Conservation (phyloP, 2,888 invertebrate genomes). For the Urechis unicinctus region DNA sequence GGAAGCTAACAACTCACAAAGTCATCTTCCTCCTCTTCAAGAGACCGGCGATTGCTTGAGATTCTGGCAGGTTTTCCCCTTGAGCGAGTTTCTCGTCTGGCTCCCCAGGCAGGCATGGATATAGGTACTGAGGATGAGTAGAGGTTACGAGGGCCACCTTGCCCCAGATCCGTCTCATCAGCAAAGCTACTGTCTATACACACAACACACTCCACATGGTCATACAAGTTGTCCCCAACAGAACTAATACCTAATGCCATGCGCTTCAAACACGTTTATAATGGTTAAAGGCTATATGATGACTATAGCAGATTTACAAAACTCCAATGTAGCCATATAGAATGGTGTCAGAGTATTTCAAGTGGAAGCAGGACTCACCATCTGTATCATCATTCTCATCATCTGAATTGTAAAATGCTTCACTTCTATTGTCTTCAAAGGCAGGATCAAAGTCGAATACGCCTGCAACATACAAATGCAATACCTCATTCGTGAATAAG, state of each 20-base stretch:
- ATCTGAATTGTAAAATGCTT: slow-evolving; percentile 35
- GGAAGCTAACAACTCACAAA: slow-evolving; percentile 51
- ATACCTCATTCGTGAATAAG: too few relatives aligned
- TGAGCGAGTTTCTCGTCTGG: background rate
- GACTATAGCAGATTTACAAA: too few relatives aligned
- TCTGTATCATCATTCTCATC: slow-evolving; percentile 65
- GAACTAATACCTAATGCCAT: background rate
- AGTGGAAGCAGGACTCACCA: slow-evolving; percentile 56
- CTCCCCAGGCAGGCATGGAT: slow-evolving; percentile 51
- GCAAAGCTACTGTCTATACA: background rate
- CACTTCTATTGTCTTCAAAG: slow-evolving; percentile 54
- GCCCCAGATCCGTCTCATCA: too few relatives aligned
- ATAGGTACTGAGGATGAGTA: slow-evolving; percentile 39
- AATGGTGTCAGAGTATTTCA: too few relatives aligned
- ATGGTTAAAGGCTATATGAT: too few relatives aligned
- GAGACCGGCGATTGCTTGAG: background rate
- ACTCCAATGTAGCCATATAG: too few relatives aligned
- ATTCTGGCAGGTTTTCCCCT: slow-evolving; percentile 2
- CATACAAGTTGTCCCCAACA: too few relatives aligned
- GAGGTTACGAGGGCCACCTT: slow-evolving; percentile 1
- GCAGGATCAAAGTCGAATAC: slow-evolving; percentile 70
- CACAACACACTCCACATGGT: background rate
- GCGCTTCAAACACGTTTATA: too few relatives aligned
- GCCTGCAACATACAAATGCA: background rate
- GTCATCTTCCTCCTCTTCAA: slow-evolving; percentile 54